Base-by-base conservation (phyloP, 2,797 vertebrate species). In the Iguana delicatissima region DNA sequence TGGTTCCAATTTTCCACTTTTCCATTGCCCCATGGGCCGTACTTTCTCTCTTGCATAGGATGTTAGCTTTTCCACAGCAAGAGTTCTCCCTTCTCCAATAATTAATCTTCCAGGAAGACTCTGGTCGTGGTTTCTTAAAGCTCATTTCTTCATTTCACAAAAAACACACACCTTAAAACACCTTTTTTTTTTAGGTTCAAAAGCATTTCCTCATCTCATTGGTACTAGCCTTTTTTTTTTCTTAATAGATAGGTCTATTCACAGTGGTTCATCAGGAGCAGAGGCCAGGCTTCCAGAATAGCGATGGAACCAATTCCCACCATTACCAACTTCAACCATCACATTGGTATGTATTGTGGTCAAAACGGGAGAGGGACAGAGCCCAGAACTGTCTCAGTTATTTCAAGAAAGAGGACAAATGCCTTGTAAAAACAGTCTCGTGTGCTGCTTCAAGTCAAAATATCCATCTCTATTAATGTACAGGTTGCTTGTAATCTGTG, bases 151-250 rank as follows among this genome's bases (percentile, higher is more conserved):
- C 0, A 13, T 64, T 80, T 62, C 87, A 35, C 67, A 64, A 64
- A 85, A 82, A 10, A n/a, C 35, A 72, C 50, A 83, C n/a, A 6
- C 52, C 35, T 84, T 38, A 38, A 50, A 82, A 83, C 57, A 77
- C 42, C n/a, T 42, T 22, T 42, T 50, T 52, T 85, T 35, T 86
- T 86, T 90, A 76, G 85, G 57, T 86, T 87, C 69, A 32, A 87
- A 77, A 87, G 85, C 84, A 52, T 86, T 81, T 81, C 35, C 46
- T 90, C 20, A 8, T 74, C 87, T 91, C 91, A 83, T 91, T 86
- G 91, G 87, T 91, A 77, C 91, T 86, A 89, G 84, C 84, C 24
- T 12, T 67, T 64, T 82, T 5, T 7, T 6, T 0, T 64, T 76
- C 67, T 80, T 62, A 59, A 52, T 42, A 20, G 20, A 84, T 69